Base-by-base conservation (phyloP, 30 jellyfish, hydroid and myxozoan species). In the Hydractinia symbiolongicarpus region DNA sequence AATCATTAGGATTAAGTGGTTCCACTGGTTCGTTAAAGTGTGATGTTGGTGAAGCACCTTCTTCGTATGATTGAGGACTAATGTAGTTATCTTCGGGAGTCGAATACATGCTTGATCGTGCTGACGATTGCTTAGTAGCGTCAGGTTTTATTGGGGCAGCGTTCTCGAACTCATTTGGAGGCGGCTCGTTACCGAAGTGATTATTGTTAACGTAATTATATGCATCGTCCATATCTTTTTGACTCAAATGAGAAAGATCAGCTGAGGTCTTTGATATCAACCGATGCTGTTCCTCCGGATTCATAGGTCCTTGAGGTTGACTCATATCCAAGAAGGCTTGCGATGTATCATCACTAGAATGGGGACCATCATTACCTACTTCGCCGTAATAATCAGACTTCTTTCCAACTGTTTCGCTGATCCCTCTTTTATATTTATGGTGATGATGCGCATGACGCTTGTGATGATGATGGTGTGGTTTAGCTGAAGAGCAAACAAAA, bases 221-320 rank as follows among this genome's bases (percentile, higher is more conserved):
- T 7, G 74, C 74, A 64, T 64, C 74, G 40, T 64, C 74, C 19
- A 64, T 44, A 51, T 64, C 74, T 64, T 64, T 64, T 51, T 64
- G 74, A 44, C 40, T 64, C 9, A 64, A 7, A 64, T 64, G 74
- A 64, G 74, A 64, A 51, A 64, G 74, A 64, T 64, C 52, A 7
- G 19, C 74, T n/a, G 74, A 44, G 7, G 74, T 64, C 40, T 64
- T 51, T 6, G 9, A 44, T 9, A 64, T 64, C 40, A n/a, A 4
- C 2, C 40, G 19, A 13, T 13, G 74, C 52, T 64, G 74, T 64
- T 64, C 74, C 40, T 64, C 74, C 17, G 74, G 19, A 64, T 64
- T 51, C 52, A n/a, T n/a, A n/a, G 74, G 74, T n/a, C 74, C 74
- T 64, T 62, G 73, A 15, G 73, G 73, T 50, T 62, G 73, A 9